A percentile compares a stretch with the other conserved stretches of the same genome.
Evolutionary conservation across 2,797 vertebrate genomes (phyloP).

Genomic region (Acanthiza pusilla): DNA sequence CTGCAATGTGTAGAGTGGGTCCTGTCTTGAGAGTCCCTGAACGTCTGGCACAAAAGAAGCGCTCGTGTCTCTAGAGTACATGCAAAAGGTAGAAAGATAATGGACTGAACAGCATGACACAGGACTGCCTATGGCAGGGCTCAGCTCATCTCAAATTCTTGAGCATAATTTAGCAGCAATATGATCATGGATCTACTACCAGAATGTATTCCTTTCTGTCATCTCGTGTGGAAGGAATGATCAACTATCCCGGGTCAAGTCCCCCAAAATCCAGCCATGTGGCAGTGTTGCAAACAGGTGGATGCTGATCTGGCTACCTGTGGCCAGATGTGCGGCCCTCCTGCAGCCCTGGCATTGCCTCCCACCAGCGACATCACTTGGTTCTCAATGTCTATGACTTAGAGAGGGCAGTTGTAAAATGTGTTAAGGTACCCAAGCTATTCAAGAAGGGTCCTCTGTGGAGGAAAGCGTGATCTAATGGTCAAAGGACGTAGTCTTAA

Average conservation of each 20-base stretch:
- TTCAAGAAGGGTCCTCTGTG: neutral
- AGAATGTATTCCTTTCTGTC: neutral
- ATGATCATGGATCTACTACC: neutral
- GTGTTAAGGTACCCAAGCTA: neutral
- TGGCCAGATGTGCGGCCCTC: neutral
- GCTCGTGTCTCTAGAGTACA: neutral
- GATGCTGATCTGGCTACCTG: neutral
- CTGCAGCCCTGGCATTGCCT: neutral
- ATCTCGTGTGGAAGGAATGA: rapidly evolving
- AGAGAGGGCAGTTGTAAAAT: neutral
- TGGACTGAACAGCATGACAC: rapidly evolving
- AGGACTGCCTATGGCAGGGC: neutral
- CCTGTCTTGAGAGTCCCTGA: neutral
- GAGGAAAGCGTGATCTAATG: neutral
- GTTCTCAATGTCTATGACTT: rapidly evolving
- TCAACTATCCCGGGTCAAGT: neutral
- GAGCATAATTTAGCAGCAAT: neutral
- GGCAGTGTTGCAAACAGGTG: neutral
- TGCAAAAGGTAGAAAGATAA: neutral
- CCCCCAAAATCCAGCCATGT: neutral
- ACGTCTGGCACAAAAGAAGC: neutral
- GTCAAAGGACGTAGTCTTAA: neutral
- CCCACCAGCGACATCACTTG: no score
- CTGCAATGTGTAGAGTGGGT: neutral
- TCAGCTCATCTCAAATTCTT: neutral